These are phyloP conservation scores for Parauchenoglanis ngamensis DNA, from an alignment of 2,797 vertebrate genomes.

Conservation along the genomic window DNA sequence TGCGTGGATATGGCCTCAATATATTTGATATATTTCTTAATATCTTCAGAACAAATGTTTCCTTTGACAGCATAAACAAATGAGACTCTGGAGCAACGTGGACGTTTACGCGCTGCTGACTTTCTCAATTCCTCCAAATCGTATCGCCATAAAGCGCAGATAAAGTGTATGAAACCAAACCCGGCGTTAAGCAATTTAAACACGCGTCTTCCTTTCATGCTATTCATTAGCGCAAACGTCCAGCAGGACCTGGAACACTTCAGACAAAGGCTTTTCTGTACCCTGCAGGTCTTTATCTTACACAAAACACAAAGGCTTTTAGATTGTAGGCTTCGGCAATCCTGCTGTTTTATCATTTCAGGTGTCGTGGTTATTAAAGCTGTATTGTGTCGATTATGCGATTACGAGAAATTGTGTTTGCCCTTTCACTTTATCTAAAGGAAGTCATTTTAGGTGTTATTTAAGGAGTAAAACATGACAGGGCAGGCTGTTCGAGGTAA, in stretches of 20 bases:
- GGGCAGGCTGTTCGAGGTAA: background rate
- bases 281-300: conserved; percentile 34
- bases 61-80: background rate
- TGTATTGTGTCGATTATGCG: background rate
- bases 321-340: conserved; percentile 22
- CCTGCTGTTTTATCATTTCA: conserved; percentile 9
- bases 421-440: background rate
- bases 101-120: background rate
- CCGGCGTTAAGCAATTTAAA: background rate
- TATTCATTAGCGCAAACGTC: conserved; percentile 40
- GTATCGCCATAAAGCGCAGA: background rate
- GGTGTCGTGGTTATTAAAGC: conserved; percentile 16
- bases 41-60: background rate
- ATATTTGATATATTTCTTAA: background rate
- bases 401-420: conserved; percentile 15
- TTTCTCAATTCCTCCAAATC: background rate
- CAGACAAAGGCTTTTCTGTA: conserved; percentile 34
- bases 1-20: background rate
- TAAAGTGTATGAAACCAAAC: background rate
- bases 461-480: no score
- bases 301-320: conserved; percentile 31
- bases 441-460: background rate
- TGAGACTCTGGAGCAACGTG: background rate
- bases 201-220: background rate
- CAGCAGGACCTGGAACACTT: conserved; percentile 5